Base-by-base conservation (phyloP, 2,888 invertebrate genomes). In the Corbicula japonica region DNA sequence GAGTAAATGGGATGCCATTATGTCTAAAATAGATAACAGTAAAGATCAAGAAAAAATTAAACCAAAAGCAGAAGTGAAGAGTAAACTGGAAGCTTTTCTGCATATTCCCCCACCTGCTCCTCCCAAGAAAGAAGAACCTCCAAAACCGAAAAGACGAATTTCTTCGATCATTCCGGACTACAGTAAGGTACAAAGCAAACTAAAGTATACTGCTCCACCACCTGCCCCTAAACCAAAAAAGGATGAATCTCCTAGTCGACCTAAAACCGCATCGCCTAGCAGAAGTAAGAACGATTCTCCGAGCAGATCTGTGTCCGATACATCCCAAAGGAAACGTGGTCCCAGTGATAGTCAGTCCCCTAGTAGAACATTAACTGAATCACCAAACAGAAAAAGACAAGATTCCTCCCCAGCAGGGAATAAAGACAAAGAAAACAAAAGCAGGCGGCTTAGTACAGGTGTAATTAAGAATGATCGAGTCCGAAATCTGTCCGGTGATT, bases 51-150 rank as follows among this genome's bases (percentile, higher is more conserved):
- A 96, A 2, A 76, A 84, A 75, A 34, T 73, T 0, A 93, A 92
- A 48, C 96, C 96, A 85, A 93, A 93, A 74, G 97, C 97, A 93
- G 97, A 98, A 92, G 96, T 98, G 41, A 98, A 98, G 93, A 97
- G 98, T 58, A 96, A 97, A 94, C 96, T 97, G 23, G 88, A 89
- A 30, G 82, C 83, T 21, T 86, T 89, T 38, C 77, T 87, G 18
- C 73, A 77, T 50, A 71, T 83, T 18, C 86, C 88, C 3, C 86
- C 88, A 38, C 62, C 80, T n/a, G 34, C 72, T 4, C 52, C 65
- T 6, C 80, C 76, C 30, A 83, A 86, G 56, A 76, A 83, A 54
- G 77, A 79, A 54, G 84, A 76, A 56, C 60, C 78, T 28, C 77
- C 76, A 2, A 86, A 88, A 76, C 85, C 83, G 0, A 86, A 83